Base-by-base conservation (phyloP, 2,797 vertebrate genomes). In the Leptatherina wallacei region DNA sequence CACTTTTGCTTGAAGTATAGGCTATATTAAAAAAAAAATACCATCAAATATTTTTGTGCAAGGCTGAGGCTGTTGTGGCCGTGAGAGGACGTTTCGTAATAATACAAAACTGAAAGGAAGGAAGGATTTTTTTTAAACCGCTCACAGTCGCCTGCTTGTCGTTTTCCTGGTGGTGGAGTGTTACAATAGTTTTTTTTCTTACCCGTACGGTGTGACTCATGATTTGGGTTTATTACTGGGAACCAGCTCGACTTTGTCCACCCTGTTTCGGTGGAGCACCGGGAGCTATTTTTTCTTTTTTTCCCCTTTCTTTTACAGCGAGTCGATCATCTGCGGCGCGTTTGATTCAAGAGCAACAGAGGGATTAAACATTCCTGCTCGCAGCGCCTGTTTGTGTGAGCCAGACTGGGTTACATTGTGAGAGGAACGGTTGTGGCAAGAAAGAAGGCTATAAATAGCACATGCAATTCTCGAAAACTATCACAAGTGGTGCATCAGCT, bases 361-460 rank as follows among this genome's bases (percentile, higher is more conserved):
- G 79, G 91, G 91, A 93, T 94, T 91, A 89, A 86, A 92, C 90
- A 85, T 92, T 92, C 87, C 90, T 82, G 85, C 65, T 87, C 82
- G 70, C 82, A 24, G 83, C 82, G 83, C 65, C 67, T 86, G 91
- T 81, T 79, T 82, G 85, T 70, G 84, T 36, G 77, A 64, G 75
- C 71, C 82, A 44, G 83, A 77, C 87, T 61, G 73, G 81, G 70
- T 77, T 86, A 89, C 93, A 91, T 87, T 88, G 91, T 89, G 89
- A 89, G 85, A 81, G 85, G 85, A 88, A 85, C 89, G 88, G 83
- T 72, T 85, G 89, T 88, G 92, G 90, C 86, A 91, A 94, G 91
- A 94, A 92, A 93, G 88, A 75, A 85, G 83, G 91, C 94, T 95
- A 95, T 92, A 93, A 94, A 94, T 95, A 95, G 93, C 92, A 77